phyloP scores from a whole-genome alignment of 2,888 invertebrate species.

The Erebia palarica region DNA sequence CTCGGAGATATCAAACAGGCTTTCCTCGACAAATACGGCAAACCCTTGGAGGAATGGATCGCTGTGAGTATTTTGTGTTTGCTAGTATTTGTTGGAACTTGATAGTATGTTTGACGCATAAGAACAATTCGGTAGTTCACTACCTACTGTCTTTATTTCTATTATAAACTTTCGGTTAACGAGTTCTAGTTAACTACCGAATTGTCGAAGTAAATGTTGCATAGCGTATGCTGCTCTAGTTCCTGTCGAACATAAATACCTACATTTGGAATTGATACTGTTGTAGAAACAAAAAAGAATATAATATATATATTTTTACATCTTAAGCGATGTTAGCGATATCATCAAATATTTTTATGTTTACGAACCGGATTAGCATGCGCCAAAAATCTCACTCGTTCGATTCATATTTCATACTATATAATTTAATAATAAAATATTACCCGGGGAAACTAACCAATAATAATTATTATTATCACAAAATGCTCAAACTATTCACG shows the following conservation, averaged over 20 bases:
- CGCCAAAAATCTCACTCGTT: not conserved
- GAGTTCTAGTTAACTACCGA: constrained; percentile 8
- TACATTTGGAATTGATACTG: too few relatives aligned
- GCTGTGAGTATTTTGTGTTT: constrained; percentile 83
- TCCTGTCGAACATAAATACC: not conserved
- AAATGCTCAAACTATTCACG: constrained; percentile 5
- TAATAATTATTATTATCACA: not conserved
- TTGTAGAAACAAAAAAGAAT: too few relatives aligned
- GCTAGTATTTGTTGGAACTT: constrained; percentile 16
- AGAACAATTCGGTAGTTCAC: constrained; percentile 4
- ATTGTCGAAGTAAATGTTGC: constrained; percentile 7
- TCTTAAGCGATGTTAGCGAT: too few relatives aligned
- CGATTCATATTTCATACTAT: not conserved
- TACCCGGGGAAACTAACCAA: not conserved
- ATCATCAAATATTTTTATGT: not conserved
- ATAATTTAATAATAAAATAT: not conserved
- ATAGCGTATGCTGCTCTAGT: constrained; percentile 3
- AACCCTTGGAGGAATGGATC: constrained; percentile 92
- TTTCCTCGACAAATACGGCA: constrained; percentile 91
- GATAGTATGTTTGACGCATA: constrained; percentile 1
- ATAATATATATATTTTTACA: too few relatives aligned
- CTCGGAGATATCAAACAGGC: constrained; percentile 96
- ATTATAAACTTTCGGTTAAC: not conserved
- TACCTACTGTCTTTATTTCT: not conserved
- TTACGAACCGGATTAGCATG: not conserved